Base-by-base conservation (phyloP, 2,888 invertebrate species). In the Trichogramma dendrolimi region DNA sequence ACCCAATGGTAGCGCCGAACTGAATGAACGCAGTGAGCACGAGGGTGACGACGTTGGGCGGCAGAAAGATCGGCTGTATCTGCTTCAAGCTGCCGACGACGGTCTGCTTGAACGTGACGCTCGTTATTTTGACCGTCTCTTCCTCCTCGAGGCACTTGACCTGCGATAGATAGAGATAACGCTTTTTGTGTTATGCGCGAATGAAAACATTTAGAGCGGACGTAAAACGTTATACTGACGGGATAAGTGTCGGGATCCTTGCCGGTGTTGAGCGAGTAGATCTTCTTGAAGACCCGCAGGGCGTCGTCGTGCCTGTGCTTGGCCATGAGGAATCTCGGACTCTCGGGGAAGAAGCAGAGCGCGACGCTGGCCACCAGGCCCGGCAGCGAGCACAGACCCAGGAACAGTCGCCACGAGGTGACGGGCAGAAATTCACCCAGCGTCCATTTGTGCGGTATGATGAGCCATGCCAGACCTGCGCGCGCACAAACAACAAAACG, bases 281-380 rank as follows among this genome's bases (percentile, higher is more conserved):
- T 88, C 67, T 76, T 83, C 67, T 81, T 82, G 70, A 90, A 86
- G 1, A 90, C 84, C 3, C 79, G 75, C 67, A 90, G 75, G 0
- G 90, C 90, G 71, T 89, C 86, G 4, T 85, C 83, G 58, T 86
- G 85, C 53, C 84, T 80, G 0, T 89, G 88, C 51, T 85, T 83
- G 4, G 88, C 83, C 81, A 91, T 85, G 5, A 91, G 82, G 75
- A 89, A 92, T 75, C 90, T 89, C 5, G 92, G 91, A 73, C 90
- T 91, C 75, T 92, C 92, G 0, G 91, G 90, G 58, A 88, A 80
- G 66, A 83, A 82, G 65, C 86, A 80, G 63, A 87, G 80, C 0
- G 84, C 81, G 38, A 87, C 64, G 0, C 88, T 89, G 4, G 89
- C 85, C 0, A 87, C 69, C 0, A 92, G 77, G 53, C 89, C 88